phyloP scores from a whole-genome alignment of 2,113 vertebrate genomes.

The Corythornis vintsioides region DNA sequence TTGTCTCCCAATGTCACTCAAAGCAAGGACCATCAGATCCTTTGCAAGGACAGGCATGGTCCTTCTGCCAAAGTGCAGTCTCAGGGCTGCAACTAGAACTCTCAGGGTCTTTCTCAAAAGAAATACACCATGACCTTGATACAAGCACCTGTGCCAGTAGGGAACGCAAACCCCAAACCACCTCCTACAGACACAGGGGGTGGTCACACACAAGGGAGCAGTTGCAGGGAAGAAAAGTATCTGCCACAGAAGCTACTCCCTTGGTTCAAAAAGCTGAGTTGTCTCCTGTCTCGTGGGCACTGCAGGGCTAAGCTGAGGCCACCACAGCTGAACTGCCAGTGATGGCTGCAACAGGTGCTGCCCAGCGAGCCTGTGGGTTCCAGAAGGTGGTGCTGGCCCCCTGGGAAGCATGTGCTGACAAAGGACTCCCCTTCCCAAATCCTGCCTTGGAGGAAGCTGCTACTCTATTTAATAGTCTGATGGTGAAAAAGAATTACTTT shows the following conservation, averaged over 20 bases:
- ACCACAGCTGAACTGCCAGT: accelerated
- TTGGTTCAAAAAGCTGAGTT: not conserved
- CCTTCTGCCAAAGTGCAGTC: not conserved
- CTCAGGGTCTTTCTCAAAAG: not conserved
- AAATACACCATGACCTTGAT: not conserved
- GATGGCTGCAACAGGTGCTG: not conserved
- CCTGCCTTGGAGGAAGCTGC: not conserved
- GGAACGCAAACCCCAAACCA: not conserved
- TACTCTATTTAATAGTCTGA: not conserved
- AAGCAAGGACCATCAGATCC: not conserved
- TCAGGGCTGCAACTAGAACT: not conserved
- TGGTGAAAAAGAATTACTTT: slow-evolving; percentile 45
- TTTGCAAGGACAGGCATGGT: not conserved
- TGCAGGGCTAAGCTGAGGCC: accelerated
- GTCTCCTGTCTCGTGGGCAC: not conserved
- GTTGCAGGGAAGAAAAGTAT: not conserved
- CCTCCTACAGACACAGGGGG: not conserved
- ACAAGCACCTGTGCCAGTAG: not conserved
- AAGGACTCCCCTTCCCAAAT: not conserved
- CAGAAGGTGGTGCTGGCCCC: accelerated
- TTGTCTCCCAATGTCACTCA: not conserved
- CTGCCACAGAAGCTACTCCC: not conserved
- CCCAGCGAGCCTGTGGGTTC: not conserved
- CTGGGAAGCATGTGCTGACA: not conserved
- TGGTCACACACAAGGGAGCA: not conserved